Conservation (phyloP, 2,113 vertebrate genomes). For the Sebastes fasciatus region DNA sequence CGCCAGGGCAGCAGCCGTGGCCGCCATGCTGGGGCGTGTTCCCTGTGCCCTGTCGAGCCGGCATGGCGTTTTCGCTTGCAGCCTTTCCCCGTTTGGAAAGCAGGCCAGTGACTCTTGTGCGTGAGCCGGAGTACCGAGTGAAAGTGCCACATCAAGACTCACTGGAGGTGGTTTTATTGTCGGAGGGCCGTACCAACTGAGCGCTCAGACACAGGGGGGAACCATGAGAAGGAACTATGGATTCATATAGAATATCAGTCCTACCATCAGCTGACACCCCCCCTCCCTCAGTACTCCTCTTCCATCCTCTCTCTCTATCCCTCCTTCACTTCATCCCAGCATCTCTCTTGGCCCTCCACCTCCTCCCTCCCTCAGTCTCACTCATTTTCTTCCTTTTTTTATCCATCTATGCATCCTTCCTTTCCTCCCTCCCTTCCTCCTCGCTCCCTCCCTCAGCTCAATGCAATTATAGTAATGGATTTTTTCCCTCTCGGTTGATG, state of each 20-base stretch:
- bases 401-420: slow-evolving; percentile 79
- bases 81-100: slow-evolving; percentile 55
- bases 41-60: slow-evolving; percentile 68
- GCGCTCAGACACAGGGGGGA: slow-evolving; percentile 77
- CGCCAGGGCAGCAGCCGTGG: slow-evolving; percentile 45
- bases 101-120: slow-evolving; percentile 62
- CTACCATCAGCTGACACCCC: slow-evolving; percentile 69
- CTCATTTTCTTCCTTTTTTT: slow-evolving; percentile 79
- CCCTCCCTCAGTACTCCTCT: slow-evolving; percentile 48
- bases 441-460: slow-evolving; percentile 82
- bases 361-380: slow-evolving; percentile 73
- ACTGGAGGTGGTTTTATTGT: slow-evolving; percentile 98
- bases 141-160: slow-evolving; percentile 93
- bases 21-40: slow-evolving; percentile 80
- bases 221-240: slow-evolving; percentile 83
- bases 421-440: slow-evolving; percentile 69
- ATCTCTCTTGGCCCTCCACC: slow-evolving; percentile 75
- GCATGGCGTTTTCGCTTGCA: slow-evolving; percentile 63
- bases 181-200: slow-evolving; percentile 95
- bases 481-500: slow-evolving; percentile 89
- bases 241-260: slow-evolving; percentile 76
- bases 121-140: slow-evolving; percentile 86
- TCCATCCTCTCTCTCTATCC: slow-evolving; percentile 45
- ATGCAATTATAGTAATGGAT: slow-evolving; percentile 98
- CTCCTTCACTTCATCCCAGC: slow-evolving; percentile 70